Evolutionary conservation across 2,888 invertebrate species (phyloP), one percentile per base, ranked within the genome.

Genomic region (Hymenopus coronatus): DNA sequence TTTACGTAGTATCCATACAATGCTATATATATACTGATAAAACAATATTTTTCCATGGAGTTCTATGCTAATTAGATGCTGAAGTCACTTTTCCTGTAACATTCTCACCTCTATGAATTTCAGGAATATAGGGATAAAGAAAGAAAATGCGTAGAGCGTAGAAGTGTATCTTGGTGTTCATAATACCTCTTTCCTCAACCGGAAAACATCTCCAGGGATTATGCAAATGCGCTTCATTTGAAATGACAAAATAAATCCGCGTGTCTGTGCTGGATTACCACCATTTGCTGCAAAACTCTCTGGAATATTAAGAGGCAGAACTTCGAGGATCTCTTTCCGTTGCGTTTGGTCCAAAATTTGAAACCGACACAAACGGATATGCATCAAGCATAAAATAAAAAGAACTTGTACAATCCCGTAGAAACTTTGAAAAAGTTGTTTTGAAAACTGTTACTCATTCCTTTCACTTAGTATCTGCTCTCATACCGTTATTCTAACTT

Each of bases 221-320:
- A 86, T 86, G 86, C 86, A 86, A 86, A 86, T 86, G 81, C 30
- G 70, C 81, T 86, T 86, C 86, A 86, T 86, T 86, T 86, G 86
- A 28, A 86, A 86, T 54, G 86, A 86, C 86, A 86, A 86, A 86
- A 86, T 86, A 86, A 86, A 86, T 86, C 86, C 81, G 81, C 86
- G 14, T 28, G 28, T 86, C 86, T 86, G 30, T 86, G 86, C 30
- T 81, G 86, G 86, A 86, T 86, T 86, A 86, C 81, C 86, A 81
- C n/a, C 81, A 86, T 81, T 86, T 81, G 20, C 81, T 70, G 27
- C 15, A 54, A 28, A 70, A 8, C 86, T 81, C 86, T 28, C 28
- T 9, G 70, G 86, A 86, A 86, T 86, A 86, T 86, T 86, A 86
- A 86, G 28, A 70, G 81, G 28, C 81, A 81, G 86, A 86, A 81